Conservation (phyloP, 2,797 vertebrate genomes). For the Pachyuromys duprasi region DNA sequence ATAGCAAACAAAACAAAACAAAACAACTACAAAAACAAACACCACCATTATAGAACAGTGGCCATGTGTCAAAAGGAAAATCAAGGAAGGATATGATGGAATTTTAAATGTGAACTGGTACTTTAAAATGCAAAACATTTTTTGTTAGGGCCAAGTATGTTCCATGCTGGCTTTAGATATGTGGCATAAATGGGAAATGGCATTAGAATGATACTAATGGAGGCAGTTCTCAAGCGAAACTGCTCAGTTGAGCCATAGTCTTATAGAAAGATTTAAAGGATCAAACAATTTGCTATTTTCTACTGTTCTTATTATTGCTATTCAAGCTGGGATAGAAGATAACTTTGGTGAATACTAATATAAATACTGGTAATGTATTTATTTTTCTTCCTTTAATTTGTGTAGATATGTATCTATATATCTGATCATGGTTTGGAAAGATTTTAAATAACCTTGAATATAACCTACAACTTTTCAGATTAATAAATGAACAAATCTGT, state of each 20-base stretch:
- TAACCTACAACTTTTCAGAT: neutral
- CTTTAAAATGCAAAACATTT: neutral
- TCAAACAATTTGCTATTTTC: neutral
- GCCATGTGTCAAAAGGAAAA: neutral
- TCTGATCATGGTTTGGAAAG: neutral
- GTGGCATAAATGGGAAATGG: neutral
- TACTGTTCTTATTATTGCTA: neutral
- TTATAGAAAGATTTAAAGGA: neutral
- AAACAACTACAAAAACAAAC: no score
- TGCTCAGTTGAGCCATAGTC: neutral
- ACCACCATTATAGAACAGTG: neutral
- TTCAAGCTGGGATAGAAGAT: neutral
- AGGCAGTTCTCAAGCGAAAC: neutral
- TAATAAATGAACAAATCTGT: neutral
- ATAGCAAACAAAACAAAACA: neutral
- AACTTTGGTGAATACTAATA: neutral
- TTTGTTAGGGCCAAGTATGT: neutral
- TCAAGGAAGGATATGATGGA: neutral
- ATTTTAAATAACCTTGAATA: conserved; percentile 12
- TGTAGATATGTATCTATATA: neutral
- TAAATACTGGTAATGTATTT: neutral
- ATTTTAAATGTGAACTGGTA: neutral
- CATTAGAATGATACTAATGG: neutral
- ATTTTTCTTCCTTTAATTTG: neutral
- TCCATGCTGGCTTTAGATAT: neutral